Evolutionary conservation across 1,140 invertebrate genomes (phyloP), one percentile per base, ranked within the genome.

Genomic region (Cherax quadricarinatus): DNA sequence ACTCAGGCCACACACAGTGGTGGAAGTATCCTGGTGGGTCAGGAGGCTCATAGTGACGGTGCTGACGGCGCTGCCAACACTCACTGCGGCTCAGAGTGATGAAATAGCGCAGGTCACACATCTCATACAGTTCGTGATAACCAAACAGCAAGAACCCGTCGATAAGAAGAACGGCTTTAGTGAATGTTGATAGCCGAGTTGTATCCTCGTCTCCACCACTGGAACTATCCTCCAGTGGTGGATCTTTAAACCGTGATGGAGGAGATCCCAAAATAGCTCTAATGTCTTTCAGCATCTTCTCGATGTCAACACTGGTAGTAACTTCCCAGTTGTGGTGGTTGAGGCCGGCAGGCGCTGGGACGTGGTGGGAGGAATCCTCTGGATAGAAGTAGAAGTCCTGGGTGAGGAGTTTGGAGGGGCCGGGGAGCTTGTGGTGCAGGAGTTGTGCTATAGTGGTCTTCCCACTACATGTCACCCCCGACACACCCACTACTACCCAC

Each of bases 11-110:
- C 1, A 97, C 97, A 93, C 96, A 96, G 66, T 95, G 95, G 24
- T 98, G 97, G 94, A 98, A 98, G 95, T 98, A 98, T 3, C 97
- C 97, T 5, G 96, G 96, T 4, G 97, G 96, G 95, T 98, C 97
- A 10, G 97, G 97, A n/a, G 97, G 97, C 90, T 97, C 96, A 94
- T 98, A 98, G 18, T 95, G 94, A 7, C 97, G 95, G 24, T 94
- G 94, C 41, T 94, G 94, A 85, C 97, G 96, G 10, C 94, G 70
- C 21, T 86, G 60, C 57, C 83, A 80, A 49, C 97, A 97, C 93
- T 96, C 96, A 24, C 97, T 96, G 94, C 96, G 96, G 41, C 96
- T 96, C 93, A 98, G 94, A 30, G 96, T 96, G 73, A 97, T 95
- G 94, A 97, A 97, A 95, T 97, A 98, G 94, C 96, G 97, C 14